These are phyloP conservation scores for Tetropium fuscum DNA, from an alignment of 2,888 invertebrate species.

Conservation along the genomic window DNA sequence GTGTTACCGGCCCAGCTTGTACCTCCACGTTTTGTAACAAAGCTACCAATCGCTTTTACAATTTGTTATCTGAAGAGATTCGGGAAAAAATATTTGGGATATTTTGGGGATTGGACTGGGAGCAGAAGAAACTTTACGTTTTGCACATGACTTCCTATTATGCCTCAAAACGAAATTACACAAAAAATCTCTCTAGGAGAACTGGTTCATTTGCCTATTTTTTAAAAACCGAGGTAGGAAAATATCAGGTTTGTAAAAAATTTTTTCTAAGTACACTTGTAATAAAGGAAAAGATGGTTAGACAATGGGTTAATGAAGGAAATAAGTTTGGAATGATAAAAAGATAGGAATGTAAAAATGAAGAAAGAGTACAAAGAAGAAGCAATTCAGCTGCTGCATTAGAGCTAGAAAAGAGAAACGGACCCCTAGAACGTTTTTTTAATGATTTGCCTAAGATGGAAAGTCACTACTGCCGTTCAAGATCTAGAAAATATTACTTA, in stretches of 20 bases:
- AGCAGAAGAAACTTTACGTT: slow-evolving; percentile 3
- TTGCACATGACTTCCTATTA: slow-evolving; percentile 2
- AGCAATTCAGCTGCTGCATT: too few relatives aligned
- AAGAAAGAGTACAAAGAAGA: too few relatives aligned
- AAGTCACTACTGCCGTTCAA: too few relatives aligned
- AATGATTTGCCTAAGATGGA: too few relatives aligned
- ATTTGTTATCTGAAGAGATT: slow-evolving; percentile 14
- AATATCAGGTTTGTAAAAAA: slow-evolving; percentile 8
- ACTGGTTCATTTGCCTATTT: slow-evolving; percentile 8
- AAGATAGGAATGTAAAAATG: too few relatives aligned
- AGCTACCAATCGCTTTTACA: slow-evolving; percentile 5
- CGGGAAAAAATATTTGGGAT: slow-evolving; percentile 6
- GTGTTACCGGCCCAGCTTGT: not conserved
- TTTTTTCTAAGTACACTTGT: too few relatives aligned
- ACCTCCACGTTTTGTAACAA: slow-evolving; percentile 6
- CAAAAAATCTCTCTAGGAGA: slow-evolving; percentile 4
- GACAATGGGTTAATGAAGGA: too few relatives aligned
- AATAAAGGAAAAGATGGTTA: too few relatives aligned
- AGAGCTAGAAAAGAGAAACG: too few relatives aligned
- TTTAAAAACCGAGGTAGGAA: not conserved
- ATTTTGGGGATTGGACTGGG: slow-evolving; percentile 4
- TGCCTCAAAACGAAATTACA: slow-evolving; percentile 1
- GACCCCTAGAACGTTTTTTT: too few relatives aligned
- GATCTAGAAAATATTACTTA: too few relatives aligned
- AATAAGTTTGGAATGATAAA: too few relatives aligned